Percentiles rank a stretch among this genome's conserved stretches.
Conservation (phyloP, 2,113 vertebrate genomes). For the Caranx ignobilis region DNA sequence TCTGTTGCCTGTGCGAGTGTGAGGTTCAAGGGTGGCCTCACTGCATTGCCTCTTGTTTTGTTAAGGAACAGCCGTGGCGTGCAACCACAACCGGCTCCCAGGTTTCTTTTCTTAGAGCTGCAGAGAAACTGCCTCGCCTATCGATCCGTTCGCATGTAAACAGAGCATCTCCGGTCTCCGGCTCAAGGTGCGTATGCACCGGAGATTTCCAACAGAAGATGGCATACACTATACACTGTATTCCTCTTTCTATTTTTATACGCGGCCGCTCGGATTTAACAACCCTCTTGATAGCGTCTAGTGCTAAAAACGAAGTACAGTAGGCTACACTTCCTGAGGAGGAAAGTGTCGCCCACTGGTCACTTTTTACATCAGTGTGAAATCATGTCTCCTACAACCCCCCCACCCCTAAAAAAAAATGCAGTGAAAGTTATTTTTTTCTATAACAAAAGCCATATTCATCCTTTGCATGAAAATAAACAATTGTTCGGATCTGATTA, state of each 20-base stretch:
- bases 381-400: conserved; percentile 25
- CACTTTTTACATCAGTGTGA: conserved; percentile 19
- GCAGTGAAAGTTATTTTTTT: not conserved
- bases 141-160: conserved; percentile 72
- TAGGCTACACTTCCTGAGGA: conserved; percentile 13
- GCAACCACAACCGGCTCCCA: conserved; percentile 15
- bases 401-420: not conserved
- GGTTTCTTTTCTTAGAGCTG: conserved; percentile 65
- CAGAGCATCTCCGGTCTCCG: conserved; percentile 53
- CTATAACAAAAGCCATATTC: not conserved
- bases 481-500: not conserved
- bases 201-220: conserved; percentile 48
- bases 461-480: not conserved
- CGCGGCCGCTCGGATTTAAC: conserved; percentile 57
- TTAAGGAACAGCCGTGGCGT: conserved; percentile 28
- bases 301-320: conserved; percentile 47
- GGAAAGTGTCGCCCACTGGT: conserved; percentile 35
- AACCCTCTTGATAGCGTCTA: conserved; percentile 42
- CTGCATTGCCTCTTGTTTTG: conserved; percentile 54
- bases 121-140: conserved; percentile 58
- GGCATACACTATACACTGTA: conserved; percentile 34
- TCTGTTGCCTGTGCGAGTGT: conserved; percentile 14
- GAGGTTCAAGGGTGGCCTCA: conserved; percentile 53
- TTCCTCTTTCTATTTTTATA: conserved; percentile 66
- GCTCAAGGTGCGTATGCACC: conserved; percentile 64